phyloP scores from a whole-genome alignment of 2,797 vertebrate species.

The Limnodromus scolopaceus region DNA sequence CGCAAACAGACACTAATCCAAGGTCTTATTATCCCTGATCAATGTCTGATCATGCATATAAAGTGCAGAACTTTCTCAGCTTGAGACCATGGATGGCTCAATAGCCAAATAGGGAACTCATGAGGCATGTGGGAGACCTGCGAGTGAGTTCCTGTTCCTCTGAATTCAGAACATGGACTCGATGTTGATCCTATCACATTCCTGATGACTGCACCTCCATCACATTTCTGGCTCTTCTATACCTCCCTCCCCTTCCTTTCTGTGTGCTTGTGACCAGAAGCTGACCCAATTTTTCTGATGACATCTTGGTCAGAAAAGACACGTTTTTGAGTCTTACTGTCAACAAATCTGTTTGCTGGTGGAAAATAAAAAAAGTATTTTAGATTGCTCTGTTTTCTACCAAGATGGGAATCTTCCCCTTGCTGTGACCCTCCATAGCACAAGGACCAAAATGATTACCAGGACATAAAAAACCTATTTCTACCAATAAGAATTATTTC shows the following conservation, averaged over 20 bases:
- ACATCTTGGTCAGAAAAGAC: slow-evolving; percentile 10
- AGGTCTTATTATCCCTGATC: not conserved
- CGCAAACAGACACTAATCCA: not conserved
- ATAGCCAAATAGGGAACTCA: not conserved
- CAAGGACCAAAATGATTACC: slow-evolving; percentile 19
- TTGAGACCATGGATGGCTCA: not conserved
- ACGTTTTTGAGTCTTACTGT: not conserved
- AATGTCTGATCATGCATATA: not conserved
- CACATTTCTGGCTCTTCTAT: not conserved
- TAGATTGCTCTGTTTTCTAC: not conserved
- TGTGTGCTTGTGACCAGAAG: not conserved
- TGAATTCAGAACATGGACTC: not conserved
- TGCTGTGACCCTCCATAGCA: not conserved
- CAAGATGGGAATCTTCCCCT: slow-evolving; percentile 8
- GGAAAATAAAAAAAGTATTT: not conserved
- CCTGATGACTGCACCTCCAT: not conserved
- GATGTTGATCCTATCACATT: not conserved
- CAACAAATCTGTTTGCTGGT: slow-evolving; percentile 18
- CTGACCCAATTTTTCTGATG: slow-evolving; percentile 5
- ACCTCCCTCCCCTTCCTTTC: not conserved
- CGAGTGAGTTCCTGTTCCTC: not conserved
- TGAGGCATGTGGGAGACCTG: not conserved
- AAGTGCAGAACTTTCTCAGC: not conserved
- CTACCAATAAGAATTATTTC: slow-evolving; percentile 48
- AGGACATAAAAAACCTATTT: slow-evolving; percentile 21